Evolutionary conservation across 2,888 invertebrate genomes (phyloP).

Genomic region (Calameuta filiformis): DNA sequence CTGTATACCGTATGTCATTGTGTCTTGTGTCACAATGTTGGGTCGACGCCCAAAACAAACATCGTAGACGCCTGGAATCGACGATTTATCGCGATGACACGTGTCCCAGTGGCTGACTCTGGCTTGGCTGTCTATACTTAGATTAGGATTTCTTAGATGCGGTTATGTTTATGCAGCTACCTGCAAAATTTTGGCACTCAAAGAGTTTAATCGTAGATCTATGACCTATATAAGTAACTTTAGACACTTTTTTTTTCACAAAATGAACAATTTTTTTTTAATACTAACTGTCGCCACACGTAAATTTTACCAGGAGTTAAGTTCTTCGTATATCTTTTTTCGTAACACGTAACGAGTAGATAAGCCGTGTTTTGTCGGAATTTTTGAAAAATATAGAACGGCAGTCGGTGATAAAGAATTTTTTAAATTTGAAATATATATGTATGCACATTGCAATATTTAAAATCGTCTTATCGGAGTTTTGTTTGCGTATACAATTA

Average conservation of each 20-base stretch:
- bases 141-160: not conserved
- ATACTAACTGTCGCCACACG: not conserved
- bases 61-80: slow-evolving; percentile 52
- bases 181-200: not conserved
- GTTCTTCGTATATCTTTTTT: not conserved
- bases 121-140: not conserved
- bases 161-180: not conserved
- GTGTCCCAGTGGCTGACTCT: slow-evolving; percentile 41
- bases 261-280: not conserved
- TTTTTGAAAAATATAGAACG: not conserved
- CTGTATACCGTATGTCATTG: slow-evolving; percentile 32
- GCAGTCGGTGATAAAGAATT: not conserved
- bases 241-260: not conserved
- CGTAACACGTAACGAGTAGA: not conserved
- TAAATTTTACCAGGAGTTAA: not conserved
- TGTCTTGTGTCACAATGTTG: slow-evolving; percentile 31
- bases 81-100: slow-evolving; percentile 64
- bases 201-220: not conserved
- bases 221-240: not conserved
- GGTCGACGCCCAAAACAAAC: slow-evolving; percentile 57
- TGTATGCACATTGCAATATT: no score
- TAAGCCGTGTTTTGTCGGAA: not conserved
- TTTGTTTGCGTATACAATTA: not conserved
- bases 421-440: not conserved
- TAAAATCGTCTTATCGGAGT: not conserved